These are phyloP conservation scores for Meloidogyne floridensis DNA, from an alignment of 1,140 invertebrate species.

Conservation along the genomic window DNA sequence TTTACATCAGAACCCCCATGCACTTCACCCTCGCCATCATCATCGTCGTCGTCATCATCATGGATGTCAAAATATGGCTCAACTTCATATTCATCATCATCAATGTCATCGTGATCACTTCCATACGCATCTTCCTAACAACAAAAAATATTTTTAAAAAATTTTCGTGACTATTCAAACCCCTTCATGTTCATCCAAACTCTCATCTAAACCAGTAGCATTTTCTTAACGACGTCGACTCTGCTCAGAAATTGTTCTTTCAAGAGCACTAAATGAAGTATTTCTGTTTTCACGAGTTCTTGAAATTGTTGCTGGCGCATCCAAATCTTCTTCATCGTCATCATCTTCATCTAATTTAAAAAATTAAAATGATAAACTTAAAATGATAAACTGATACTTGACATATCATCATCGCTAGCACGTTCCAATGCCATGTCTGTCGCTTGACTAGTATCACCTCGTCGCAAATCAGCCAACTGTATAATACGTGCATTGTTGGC, in stretches of 20 bases:
- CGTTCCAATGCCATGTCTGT: not conserved
- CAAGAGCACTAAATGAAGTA: slow-evolving; percentile 18
- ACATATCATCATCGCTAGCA: slow-evolving; percentile 25
- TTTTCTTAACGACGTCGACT: not conserved
- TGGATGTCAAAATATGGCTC: slow-evolving; percentile 51
- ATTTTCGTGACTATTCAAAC: not conserved
- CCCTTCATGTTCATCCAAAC: not conserved
- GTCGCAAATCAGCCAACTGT: slow-evolving; percentile 9
- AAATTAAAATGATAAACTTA: no score
- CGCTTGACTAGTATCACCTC: not conserved
- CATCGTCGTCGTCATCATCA: slow-evolving; percentile 58
- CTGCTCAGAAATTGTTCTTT: slow-evolving; percentile 12
- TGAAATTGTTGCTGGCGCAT: slow-evolving; percentile 6
- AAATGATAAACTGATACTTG: slow-evolving; percentile 4
- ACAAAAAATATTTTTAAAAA: not conserved
- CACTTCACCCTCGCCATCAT: slow-evolving; percentile 57
- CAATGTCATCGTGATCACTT: slow-evolving; percentile 67
- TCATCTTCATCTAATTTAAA: slow-evolving; percentile 38
- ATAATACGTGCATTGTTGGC: slow-evolving; percentile 36
- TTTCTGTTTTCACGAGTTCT: slow-evolving; percentile 25
- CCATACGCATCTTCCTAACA: slow-evolving; percentile 65
- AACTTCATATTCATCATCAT: slow-evolving; percentile 42
- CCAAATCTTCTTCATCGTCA: slow-evolving; percentile 52
- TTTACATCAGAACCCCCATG: slow-evolving; percentile 66
- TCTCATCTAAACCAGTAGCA: not conserved